Percentiles rank a stretch among this genome's conserved stretches.
Evolutionary conservation across 2,113 vertebrate genomes (phyloP).

Genomic region (Eretmochelys imbricata): DNA sequence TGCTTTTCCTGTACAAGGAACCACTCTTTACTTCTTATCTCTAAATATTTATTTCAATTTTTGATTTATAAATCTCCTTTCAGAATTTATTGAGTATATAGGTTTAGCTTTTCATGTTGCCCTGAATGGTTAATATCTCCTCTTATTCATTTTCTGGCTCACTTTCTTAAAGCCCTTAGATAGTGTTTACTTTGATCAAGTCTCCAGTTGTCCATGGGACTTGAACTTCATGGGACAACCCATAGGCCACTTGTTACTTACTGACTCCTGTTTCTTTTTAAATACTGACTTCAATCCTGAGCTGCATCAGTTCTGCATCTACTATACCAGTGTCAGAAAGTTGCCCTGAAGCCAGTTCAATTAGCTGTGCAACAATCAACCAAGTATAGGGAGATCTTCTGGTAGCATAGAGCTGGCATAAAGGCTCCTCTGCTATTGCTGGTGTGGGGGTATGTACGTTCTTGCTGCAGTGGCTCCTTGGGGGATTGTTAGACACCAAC

Average conservation of each 20-base stretch:
- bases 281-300: background rate
- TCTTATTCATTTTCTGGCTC: background rate
- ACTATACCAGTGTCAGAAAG: background rate
- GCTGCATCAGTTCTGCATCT: background rate
- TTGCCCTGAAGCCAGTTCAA: background rate
- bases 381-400: background rate
- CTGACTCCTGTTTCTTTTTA: background rate
- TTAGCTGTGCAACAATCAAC: background rate
- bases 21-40: background rate
- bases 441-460: background rate
- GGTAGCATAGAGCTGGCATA: background rate
- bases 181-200: background rate
- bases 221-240: background rate
- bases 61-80: background rate
- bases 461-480: background rate
- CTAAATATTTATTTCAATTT: background rate
- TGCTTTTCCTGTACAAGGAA: background rate
- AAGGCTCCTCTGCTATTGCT: rapidly evolving
- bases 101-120: background rate
- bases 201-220: background rate
- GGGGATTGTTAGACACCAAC: background rate
- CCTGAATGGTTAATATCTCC: background rate
- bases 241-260: background rate
- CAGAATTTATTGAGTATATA: background rate
- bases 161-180: background rate